Base-by-base conservation (phyloP, 2,113 vertebrate species). In the Carollia perspicillata region DNA sequence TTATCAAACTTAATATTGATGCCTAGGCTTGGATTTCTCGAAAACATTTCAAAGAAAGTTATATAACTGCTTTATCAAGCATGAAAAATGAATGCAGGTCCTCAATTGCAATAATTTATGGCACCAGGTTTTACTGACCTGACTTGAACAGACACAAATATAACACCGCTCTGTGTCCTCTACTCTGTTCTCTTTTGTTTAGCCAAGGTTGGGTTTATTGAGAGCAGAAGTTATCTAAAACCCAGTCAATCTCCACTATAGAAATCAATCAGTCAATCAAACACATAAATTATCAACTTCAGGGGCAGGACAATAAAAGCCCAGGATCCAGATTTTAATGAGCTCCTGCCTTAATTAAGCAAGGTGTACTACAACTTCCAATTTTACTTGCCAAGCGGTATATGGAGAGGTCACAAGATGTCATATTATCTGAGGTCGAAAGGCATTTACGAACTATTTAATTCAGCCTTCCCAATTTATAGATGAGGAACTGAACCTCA, bases 41-140 rank as follows among this genome's bases (percentile, higher is more conserved):
- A 81, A 47, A 65, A 23, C 33, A 72, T 93, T 96, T 84, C 28
- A 49, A 93, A 95, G 33, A 17, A 79, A 92, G 83, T 58, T 79
- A 68, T 60, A 42, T 68, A 92, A 74, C 9, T 12, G 4, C 18
- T 53, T n/a, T 77, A 86, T 20, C 18, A 94, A 77, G 17, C 26
- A 90, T 0, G 20, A 93, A 90, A 90, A 63, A 83, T 35, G 7
- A 13, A 23, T 28, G 3, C 20, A 93, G 23, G 22, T 77, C 18
- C 35, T 96, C 37, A 91, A 33, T 47, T 80, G 40, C 23, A 78
- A 28, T 22, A 89, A 58, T 77, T 87, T 86, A 47, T 33, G 55
- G 16, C 18, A 77, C 49, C 51, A 44, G 26, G 14, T 89, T 79
- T 63, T 20, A 65, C 13, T 35, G 66, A 42, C 23, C 47, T 65